Evolutionary conservation across 2,888 invertebrate species (phyloP), one percentile per base, ranked within the genome.

Genomic region (Acrobasis consociella): DNA sequence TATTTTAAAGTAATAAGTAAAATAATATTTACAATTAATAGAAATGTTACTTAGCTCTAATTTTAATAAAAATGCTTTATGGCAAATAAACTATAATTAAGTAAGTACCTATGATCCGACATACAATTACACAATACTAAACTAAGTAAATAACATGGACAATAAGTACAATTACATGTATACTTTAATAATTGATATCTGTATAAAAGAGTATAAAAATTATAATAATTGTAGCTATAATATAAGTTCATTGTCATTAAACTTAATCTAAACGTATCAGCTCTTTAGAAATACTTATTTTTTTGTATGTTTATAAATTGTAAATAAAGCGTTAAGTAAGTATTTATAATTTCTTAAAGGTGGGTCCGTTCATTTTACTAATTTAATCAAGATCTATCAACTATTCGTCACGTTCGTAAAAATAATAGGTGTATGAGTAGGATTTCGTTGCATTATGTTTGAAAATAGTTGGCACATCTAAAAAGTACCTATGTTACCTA

Each of bases 281-380:
- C 38, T 10, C 55, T 46, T 46, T 55, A 39, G 3, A 16, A 39
- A 55, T 55, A 55, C 39, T 39, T 16, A 11, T 55, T 39, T 39
- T 46, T 38, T 55, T 55, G n/a, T 55, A 17, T 16, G 38, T 55
- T 13, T 13, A 16, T 55, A 55, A 39, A 55, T 39, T 38, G 55
- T 55, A 38, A 53, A 17, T 37, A 42, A 42, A 42, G 10, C n/a
- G 46, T 46, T 53, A 55, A 16, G 15, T 55, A 55, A 55, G n/a
- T 55, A 52, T 42, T 15, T 42, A 56, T 56, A 56, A 56, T 56
- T 56, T 56, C 56, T 38, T 56, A 56, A 17, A 56, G 56, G 56
- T 56, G 42, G 56, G 56, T 56, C 42, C 42, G 56, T 56, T 56
- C 42, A 38, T 15, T 53, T 53, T 8, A 53, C 38, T 53, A 52